Evolutionary conservation across 2,888 invertebrate species (phyloP).

Genomic region (Dryocosmus kuriphilus): DNA sequence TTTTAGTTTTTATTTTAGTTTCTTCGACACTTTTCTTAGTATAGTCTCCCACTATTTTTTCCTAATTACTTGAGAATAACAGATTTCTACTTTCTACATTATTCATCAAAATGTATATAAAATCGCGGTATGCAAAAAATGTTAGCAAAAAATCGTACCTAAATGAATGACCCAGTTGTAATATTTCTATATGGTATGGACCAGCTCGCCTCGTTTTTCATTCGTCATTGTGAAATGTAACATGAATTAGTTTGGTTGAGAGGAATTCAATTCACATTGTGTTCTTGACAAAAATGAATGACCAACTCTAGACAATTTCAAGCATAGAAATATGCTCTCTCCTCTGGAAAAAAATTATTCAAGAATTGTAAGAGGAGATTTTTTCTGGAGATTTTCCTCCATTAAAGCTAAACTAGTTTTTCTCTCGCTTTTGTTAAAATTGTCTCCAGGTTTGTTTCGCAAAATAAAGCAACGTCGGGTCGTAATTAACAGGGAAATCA

Average conservation of each 20-base stretch:
- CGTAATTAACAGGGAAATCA: neutral
- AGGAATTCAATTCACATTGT: constrained; percentile 27
- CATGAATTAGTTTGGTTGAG: constrained; percentile 31
- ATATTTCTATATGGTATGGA: constrained; percentile 3
- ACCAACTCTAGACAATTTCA: neutral
- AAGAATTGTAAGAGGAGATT: too few relatives aligned
- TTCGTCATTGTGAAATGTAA: constrained; percentile 25
- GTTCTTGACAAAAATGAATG: constrained; percentile 30
- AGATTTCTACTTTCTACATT: neutral
- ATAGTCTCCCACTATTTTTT: neutral
- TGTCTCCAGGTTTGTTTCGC: neutral
- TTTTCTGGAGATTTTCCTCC: too few relatives aligned
- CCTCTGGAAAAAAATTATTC: too few relatives aligned
- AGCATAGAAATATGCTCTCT: neutral
- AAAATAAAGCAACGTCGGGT: neutral
- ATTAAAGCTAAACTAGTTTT: neutral
- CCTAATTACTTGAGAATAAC: neutral
- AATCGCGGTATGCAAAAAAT: too few relatives aligned
- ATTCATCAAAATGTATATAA: neutral
- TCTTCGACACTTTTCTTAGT: neutral
- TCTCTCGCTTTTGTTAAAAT: neutral
- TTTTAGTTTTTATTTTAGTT: neutral
- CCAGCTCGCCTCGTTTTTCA: constrained; percentile 5
- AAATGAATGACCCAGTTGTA: constrained; percentile 25
- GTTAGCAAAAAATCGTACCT: neutral